Conservation (phyloP, 64 coral and sea anemone genomes). For the Hydrozoanthus tunicans region DNA sequence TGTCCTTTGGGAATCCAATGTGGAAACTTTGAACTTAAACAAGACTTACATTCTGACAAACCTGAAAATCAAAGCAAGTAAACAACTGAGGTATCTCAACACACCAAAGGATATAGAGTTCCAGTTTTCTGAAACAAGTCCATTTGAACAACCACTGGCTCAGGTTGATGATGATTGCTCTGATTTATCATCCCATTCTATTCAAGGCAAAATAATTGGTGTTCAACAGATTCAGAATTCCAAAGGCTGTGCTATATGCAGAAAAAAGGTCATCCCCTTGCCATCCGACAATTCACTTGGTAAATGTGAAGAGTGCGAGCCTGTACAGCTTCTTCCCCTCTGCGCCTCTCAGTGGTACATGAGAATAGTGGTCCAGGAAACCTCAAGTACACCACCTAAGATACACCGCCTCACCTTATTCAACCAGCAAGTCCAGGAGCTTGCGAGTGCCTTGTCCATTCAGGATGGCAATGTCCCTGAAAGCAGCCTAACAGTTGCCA, state of each 20-base stretch:
- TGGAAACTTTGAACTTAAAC: slow-evolving; percentile 30
- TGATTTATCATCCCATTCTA: slow-evolving; percentile 52
- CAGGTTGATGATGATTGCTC: slow-evolving; percentile 37
- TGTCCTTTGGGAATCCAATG: slow-evolving; percentile 41
- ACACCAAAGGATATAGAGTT: slow-evolving; percentile 48
- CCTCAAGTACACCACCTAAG: slow-evolving; percentile 20
- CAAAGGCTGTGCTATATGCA: slow-evolving; percentile 36
- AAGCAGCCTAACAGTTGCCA: slow-evolving; percentile 52
- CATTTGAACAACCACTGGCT: slow-evolving; percentile 40
- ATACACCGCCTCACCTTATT: slow-evolving; percentile 38
- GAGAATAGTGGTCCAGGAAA: slow-evolving; percentile 58
- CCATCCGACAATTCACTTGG: slow-evolving; percentile 36
- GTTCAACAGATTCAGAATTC: slow-evolving; percentile 56
- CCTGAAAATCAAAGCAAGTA: slow-evolving; percentile 44
- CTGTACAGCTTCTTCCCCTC: slow-evolving; percentile 40
- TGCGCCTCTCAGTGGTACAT: slow-evolving; percentile 50
- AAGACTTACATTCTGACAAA: slow-evolving; percentile 42
- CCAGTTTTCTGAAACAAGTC: slow-evolving; percentile 50
- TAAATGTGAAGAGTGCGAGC: slow-evolving; percentile 54
- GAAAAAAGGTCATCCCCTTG: slow-evolving; percentile 49
- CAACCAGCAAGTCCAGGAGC: slow-evolving; percentile 51
- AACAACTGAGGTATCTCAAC: slow-evolving; percentile 30
- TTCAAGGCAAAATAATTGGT: slow-evolving; percentile 62
- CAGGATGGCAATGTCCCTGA: slow-evolving; percentile 32
- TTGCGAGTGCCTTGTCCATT: slow-evolving; percentile 37